Base-by-base conservation (phyloP, 2,888 invertebrate species). In the Nezara viridula region DNA sequence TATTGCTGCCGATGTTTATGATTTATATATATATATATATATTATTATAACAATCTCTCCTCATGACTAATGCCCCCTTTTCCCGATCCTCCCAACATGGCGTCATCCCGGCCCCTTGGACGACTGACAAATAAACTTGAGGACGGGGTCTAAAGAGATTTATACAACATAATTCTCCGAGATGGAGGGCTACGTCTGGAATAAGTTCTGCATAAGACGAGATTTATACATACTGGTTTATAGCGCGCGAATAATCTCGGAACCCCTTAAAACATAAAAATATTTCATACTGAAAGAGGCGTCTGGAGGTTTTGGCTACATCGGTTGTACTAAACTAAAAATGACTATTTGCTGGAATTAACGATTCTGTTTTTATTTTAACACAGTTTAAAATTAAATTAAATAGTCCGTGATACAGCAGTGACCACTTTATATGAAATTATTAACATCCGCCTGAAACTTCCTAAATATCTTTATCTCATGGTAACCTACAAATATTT, bases 171-270 rank as follows among this genome's bases (percentile, higher is more conserved):
- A 81, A 81, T 81, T 81, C 81, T 81, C 40, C 24, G 44, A 47
- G 81, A 81, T 81, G 81, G n/a, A 47, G 66, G 81, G 81, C 81
- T 47, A 44, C n/a, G 44, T 44, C 81, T 81, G 81, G 44, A n/a
- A 44, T 44, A 81, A 44, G 44, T 81, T 81, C 81, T 81, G 16
- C 81, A 81, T 44, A 44, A 81, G 81, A 37, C 14, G n/a, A 40
- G 44, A 81, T 81, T 81, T 81, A 81, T 81, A 81, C 81, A 81
- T 81, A 81, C 81, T 81, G 81, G 81, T 81, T 81, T 81, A 81
- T 81, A 81, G 81, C n/a, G 44, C 81, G 81, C 44, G 81, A 81
- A 81, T 81, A 81, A 81, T 47, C 40, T 40, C n/a, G 32, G 81
- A 44, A n/a, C 12, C 44, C n/a, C 44, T 40, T 44, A 44, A 47